Conservation (phyloP, 2,113 vertebrate genomes). For the Philantomba maxwellii region DNA sequence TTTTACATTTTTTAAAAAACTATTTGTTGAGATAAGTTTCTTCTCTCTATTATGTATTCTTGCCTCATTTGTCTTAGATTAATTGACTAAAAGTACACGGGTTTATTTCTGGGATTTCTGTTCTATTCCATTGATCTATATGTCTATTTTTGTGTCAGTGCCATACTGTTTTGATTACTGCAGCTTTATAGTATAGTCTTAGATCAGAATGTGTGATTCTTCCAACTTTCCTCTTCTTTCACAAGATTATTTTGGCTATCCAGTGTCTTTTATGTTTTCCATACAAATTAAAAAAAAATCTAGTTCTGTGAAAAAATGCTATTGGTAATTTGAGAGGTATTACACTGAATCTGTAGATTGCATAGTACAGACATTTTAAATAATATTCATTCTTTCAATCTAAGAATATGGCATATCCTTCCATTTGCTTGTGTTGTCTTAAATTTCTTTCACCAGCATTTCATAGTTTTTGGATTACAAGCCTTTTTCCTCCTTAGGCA, state of each 20-base stretch:
- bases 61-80: not conserved
- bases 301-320: not conserved
- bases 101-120: not conserved
- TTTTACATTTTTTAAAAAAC: not conserved
- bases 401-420: not conserved
- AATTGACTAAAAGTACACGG: not conserved
- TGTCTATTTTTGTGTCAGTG: not conserved
- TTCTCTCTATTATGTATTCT: not conserved
- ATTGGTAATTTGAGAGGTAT: not conserved
- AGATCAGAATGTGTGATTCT: not conserved
- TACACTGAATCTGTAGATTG: not conserved
- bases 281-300: not conserved
- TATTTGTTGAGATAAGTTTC: not conserved
- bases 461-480: not conserved
- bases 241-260: not conserved
- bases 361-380: not conserved
- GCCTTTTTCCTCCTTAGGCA: not conserved
- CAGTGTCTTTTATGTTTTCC: not conserved
- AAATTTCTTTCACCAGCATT: not conserved
- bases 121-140: not conserved
- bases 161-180: not conserved
- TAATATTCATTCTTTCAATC: not conserved
- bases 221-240: not conserved
- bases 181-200: not conserved
- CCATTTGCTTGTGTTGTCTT: not conserved